These are phyloP conservation scores for Abramis brama DNA, from an alignment of 2,113 vertebrate species.

Conservation along the genomic window DNA sequence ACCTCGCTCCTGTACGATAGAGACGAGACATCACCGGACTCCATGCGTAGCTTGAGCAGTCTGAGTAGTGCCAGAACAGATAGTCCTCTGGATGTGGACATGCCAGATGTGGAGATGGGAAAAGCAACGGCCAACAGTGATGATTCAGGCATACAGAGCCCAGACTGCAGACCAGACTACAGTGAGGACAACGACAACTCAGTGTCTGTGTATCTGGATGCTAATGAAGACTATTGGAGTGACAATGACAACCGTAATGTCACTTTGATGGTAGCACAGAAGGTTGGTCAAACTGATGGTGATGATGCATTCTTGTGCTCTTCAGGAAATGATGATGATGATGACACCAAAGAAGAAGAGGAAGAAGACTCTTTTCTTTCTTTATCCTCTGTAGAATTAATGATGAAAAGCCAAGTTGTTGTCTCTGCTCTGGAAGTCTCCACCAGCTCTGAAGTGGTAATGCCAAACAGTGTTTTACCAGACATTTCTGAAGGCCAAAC, in stretches of 20 bases:
- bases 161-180: slow-evolving; percentile 48
- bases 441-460: background rate
- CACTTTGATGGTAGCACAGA: slow-evolving; percentile 42
- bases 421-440: background rate
- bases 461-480: background rate
- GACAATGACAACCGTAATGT: slow-evolving; percentile 60
- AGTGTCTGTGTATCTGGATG: slow-evolving; percentile 72
- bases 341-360: slow-evolving; percentile 46
- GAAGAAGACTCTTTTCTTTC: slow-evolving; percentile 66
- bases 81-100: slow-evolving; percentile 68
- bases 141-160: slow-evolving; percentile 56
- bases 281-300: background rate
- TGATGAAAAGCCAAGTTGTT: slow-evolving; percentile 26
- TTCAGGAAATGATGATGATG: slow-evolving; percentile 48
- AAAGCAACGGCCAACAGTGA: slow-evolving; percentile 29
- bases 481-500: background rate
- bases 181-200: slow-evolving; percentile 68
- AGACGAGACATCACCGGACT: slow-evolving; percentile 67
- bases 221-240: slow-evolving; percentile 48
- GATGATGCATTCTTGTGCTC: slow-evolving; percentile 49
- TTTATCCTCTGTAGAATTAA: slow-evolving; percentile 65
- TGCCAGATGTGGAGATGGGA: slow-evolving; percentile 63
- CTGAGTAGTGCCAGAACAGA: slow-evolving; percentile 55
- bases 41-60: slow-evolving; percentile 63
- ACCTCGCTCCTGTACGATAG: slow-evolving; percentile 51